Evolutionary conservation across 2,113 vertebrate genomes (phyloP).

Genomic region (Daubentonia madagascariensis): DNA sequence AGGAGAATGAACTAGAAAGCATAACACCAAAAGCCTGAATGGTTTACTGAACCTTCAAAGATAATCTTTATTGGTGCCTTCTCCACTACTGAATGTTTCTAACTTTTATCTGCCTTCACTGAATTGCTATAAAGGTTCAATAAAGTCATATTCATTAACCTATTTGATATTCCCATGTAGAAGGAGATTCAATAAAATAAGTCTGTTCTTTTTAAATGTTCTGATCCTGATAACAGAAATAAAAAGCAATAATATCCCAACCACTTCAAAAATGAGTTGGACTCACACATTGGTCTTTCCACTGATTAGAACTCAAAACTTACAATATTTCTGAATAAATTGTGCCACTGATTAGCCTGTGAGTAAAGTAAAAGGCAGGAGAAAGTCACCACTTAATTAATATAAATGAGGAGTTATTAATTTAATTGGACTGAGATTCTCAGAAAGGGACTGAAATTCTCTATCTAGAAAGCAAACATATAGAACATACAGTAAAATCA

Average conservation of each 20-base stretch:
- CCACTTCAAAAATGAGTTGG: not conserved
- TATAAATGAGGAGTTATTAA: not conserved
- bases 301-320: conserved; percentile 21
- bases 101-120: not conserved
- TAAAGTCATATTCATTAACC: not conserved
- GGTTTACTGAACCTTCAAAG: not conserved
- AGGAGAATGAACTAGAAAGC: not conserved
- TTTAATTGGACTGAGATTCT: not conserved
- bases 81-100: not conserved
- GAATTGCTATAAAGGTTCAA: not conserved
- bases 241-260: not conserved
- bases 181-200: not conserved
- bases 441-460: not conserved
- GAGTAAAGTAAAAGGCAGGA: conserved; percentile 17
- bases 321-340: not conserved
- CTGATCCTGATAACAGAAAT: not conserved
- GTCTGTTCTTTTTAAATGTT: conserved; percentile 21
- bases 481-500: not conserved
- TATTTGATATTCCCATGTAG: not conserved
- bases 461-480: not conserved
- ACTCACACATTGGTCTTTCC: not conserved
- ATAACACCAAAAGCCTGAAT: not conserved
- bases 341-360: not conserved
- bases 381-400: conserved; percentile 19
- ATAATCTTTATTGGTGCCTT: not conserved